Evolutionary conservation across 2,888 invertebrate genomes (phyloP).

Genomic region (Conchocele bisecta): DNA sequence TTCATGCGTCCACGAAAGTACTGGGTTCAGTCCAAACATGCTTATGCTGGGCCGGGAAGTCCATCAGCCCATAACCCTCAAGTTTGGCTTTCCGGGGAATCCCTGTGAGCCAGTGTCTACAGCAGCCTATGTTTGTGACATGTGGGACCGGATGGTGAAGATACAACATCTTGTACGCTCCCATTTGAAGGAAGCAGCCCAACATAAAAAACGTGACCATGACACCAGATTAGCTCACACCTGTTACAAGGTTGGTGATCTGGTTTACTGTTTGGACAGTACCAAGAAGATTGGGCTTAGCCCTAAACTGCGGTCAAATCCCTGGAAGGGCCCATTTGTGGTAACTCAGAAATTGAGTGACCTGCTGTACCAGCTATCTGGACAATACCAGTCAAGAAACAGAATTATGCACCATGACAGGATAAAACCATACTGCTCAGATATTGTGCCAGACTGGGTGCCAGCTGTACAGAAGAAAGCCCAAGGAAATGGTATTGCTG

Average conservation of each 20-base stretch:
- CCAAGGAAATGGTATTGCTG: too few relatives aligned
- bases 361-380: slow-evolving; percentile 2
- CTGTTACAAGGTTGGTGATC: background rate
- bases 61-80: background rate
- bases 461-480: too few relatives aligned
- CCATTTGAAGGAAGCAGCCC: background rate
- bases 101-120: background rate
- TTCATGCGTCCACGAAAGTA: slow-evolving; percentile 7
- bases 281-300: background rate
- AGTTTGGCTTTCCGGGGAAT: background rate
- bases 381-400: background rate
- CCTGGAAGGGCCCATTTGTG: slow-evolving; percentile 28
- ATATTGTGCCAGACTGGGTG: too few relatives aligned
- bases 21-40: background rate
- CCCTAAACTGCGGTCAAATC: slow-evolving; percentile 4
- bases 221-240: background rate
- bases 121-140: background rate
- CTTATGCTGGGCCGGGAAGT: background rate
- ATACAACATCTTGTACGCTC: background rate
- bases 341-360: slow-evolving; percentile 20
- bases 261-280: background rate
- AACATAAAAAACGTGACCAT: background rate
- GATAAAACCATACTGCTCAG: too few relatives aligned
- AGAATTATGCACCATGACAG: slow-evolving; percentile 19
- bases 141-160: background rate